Conservation (phyloP, 2,888 invertebrate species). For the Lochmaea capreae region DNA sequence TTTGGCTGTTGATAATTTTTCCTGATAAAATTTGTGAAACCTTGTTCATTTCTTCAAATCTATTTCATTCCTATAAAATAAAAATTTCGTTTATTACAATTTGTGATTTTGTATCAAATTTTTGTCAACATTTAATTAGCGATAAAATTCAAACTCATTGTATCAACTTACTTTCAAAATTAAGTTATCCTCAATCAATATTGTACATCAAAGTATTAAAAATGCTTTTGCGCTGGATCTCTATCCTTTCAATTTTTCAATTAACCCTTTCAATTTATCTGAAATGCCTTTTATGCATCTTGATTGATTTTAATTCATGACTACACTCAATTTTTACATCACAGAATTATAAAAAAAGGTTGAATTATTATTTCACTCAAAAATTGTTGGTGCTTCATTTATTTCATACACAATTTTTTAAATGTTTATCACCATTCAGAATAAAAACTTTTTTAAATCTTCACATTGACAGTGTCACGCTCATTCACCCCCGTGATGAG, state of each 20-base stretch:
- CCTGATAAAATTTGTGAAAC: no score
- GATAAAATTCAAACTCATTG: no score
- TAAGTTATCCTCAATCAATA: constrained; percentile 32
- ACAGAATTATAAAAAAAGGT: constrained; percentile 32
- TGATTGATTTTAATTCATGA: constrained; percentile 4
- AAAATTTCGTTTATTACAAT: no score
- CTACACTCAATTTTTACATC: not conserved
- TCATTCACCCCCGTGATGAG: constrained; percentile 46
- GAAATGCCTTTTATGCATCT: constrained; percentile 4
- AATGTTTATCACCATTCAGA: no score
- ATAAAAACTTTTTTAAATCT: not conserved
- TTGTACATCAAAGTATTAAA: constrained; percentile 41
- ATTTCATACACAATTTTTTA: not conserved
- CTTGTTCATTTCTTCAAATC: no score
- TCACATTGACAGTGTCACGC: constrained; percentile 6
- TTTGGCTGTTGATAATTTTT: no score
- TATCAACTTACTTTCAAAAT: constrained; percentile 21
- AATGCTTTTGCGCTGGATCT: constrained; percentile 49
- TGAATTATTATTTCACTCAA: not conserved
- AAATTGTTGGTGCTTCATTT: not conserved
- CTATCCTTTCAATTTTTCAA: constrained; percentile 27
- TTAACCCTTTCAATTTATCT: constrained; percentile 21
- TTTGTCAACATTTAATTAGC: not conserved
- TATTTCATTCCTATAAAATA: no score
- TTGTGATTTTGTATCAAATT: no score